Conservation (phyloP, 1,140 invertebrate genomes). For the Propsilocerus akamusi region DNA sequence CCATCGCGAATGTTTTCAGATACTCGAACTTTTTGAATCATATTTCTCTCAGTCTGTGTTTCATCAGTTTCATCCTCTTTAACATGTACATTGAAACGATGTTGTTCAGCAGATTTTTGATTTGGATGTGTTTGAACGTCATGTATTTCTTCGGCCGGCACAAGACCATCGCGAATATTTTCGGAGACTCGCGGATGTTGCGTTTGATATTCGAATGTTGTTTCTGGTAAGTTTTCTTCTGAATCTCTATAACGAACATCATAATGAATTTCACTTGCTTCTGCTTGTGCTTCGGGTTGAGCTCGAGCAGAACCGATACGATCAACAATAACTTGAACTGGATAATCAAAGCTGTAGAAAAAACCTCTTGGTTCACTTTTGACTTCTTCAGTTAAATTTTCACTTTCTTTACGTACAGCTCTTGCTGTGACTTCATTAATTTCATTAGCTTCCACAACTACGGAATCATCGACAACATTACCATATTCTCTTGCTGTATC, state of each 20-base stretch:
- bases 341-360: constrained; percentile 44
- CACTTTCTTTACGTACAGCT: background rate
- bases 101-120: too few species aligned
- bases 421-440: background rate
- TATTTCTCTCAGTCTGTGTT: too few species aligned
- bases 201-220: background rate
- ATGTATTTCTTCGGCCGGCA: background rate
- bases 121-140: background rate
- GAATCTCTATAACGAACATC: too few species aligned
- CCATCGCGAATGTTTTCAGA: too few species aligned
- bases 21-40: too few species aligned
- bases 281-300: background rate
- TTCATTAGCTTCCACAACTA: background rate
- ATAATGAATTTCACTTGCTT: background rate
- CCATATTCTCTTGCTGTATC: background rate
- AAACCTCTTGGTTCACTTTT: constrained; percentile 41
- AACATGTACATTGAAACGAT: too few species aligned
- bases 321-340: constrained; percentile 32
- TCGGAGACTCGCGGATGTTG: background rate
- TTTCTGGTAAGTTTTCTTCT: background rate
- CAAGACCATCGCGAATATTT: background rate
- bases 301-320: background rate
- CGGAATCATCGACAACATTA: background rate
- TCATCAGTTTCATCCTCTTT: too few species aligned
- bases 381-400: constrained; percentile 17